These are phyloP conservation scores for Caenorhabditis sp. DNA, from an alignment of 2,888 invertebrate species.

Conservation along the genomic window DNA sequence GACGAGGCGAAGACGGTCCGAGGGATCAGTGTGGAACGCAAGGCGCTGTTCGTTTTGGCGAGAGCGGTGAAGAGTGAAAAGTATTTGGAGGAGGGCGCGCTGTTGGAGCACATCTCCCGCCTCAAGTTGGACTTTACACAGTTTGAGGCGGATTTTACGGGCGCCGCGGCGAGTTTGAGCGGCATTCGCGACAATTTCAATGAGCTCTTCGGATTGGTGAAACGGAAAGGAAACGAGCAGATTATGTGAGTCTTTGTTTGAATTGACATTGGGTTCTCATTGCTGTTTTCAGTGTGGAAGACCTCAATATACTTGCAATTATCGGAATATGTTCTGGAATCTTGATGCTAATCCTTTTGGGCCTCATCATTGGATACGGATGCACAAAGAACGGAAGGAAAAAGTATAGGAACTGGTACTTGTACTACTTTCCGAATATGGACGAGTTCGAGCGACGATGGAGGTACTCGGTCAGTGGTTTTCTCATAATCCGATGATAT, in stretches of 20 bases:
- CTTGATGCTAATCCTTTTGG: neutral
- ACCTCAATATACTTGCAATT: neutral
- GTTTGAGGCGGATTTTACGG: no score
- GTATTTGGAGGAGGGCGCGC: no score
- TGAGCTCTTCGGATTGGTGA: no score
- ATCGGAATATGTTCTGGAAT: neutral
- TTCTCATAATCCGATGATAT: neutral
- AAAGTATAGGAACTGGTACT: neutral
- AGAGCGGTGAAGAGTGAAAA: neutral
- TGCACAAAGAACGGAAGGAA: neutral
- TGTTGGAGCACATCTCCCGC: no score
- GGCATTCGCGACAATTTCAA: no score
- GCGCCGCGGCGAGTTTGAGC: no score
- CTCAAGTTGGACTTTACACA: no score
- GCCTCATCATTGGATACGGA: neutral
- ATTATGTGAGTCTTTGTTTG: no score
- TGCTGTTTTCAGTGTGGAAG: neutral
- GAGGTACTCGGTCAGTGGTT: neutral
- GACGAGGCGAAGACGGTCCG: neutral
- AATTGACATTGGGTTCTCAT: neutral
- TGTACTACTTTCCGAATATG: neutral
- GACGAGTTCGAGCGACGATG: neutral
- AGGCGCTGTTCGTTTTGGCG: neutral
- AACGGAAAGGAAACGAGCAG: no score
- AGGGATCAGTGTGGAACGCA: neutral